Conservation (phyloP, 2,888 invertebrate genomes). For the Napeogenes sylphis region DNA sequence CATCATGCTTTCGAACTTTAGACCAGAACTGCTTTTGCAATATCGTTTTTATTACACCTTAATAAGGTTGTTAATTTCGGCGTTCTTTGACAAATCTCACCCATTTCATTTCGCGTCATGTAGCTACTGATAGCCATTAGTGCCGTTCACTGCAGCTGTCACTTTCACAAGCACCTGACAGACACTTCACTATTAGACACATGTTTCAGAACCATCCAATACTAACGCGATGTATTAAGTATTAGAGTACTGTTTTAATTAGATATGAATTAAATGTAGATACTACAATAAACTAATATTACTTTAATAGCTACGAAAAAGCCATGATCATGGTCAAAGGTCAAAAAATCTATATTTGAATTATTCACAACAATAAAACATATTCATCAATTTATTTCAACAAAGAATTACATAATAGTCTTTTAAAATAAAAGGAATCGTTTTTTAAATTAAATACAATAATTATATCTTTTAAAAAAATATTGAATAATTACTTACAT, state of each 20-base stretch:
- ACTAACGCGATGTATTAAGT: not conserved
- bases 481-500: too few species aligned
- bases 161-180: conserved; percentile 50
- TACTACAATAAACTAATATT: not conserved
- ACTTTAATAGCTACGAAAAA: too few species aligned
- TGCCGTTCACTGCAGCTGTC: conserved; percentile 52
- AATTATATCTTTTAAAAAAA: too few species aligned
- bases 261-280: not conserved
- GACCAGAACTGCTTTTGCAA: conserved; percentile 8
- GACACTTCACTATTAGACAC: conserved; percentile 29
- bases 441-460: too few species aligned
- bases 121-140: conserved; percentile 50
- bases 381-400: too few species aligned
- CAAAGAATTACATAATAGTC: too few species aligned
- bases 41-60: conserved; percentile 19
- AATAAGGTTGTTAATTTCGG: conserved; percentile 29
- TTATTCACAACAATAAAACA: too few species aligned
- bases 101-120: conserved; percentile 36
- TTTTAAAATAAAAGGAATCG: too few species aligned
- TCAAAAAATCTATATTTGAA: too few species aligned
- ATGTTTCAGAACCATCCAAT: conserved; percentile 20
- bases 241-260: not conserved
- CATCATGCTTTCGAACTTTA: conserved; percentile 18
- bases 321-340: too few species aligned
- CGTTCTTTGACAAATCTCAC: conserved; percentile 30